Evolutionary conservation across 2,888 invertebrate species (phyloP), one percentile per base, ranked within the genome.

Genomic region (Erebia epiphron): DNA sequence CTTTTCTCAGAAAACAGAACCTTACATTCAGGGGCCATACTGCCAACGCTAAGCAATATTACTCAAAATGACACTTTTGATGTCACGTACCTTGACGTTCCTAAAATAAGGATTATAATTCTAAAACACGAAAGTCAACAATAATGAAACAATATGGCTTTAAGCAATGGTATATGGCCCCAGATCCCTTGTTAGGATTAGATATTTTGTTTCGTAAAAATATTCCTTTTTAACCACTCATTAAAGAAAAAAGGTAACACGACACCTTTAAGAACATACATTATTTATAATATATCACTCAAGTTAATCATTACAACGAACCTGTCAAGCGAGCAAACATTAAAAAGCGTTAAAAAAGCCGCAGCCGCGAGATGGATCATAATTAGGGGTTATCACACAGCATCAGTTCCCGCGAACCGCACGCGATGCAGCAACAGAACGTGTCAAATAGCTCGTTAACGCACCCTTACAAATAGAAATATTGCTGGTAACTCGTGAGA

Each of bases 381-480:
- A 90, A 90, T 90, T 88, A 86, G 76, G 77, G 86, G 86, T 84
- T 88, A 83, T 83, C 82, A 74, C 82, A 75, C 64, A 60, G 67
- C 60, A 65, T 62, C 67, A 43, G 66, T 63, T 69, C 82, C 83
- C 80, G 79, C 80, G 80, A 81, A 82, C 82, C 84, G 82, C 91
- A 90, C 88, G 88, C 90, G 84, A 89, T 85, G 80, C 83, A 79
- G 52, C 63, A 85, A 80, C 83, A 79, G 52, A 66, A 85, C 87
- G 91, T 89, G 91, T 90, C 91, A 91, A 92, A 92, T 88, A 85
- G 83, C 91, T 91, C 83, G 89, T 92, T 92, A 91, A 86, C 84
- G 82, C 82, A 88, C 91, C 92, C 90, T 88, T 79, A 83, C 87
- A 87, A 90, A 91, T 88, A 92, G 85, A 90, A 91, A 92, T 90